A percentile compares a stretch with the other conserved stretches of the same genome.
phyloP scores from a whole-genome alignment of 2,113 vertebrate species.

The Copsychus sechellarum region DNA sequence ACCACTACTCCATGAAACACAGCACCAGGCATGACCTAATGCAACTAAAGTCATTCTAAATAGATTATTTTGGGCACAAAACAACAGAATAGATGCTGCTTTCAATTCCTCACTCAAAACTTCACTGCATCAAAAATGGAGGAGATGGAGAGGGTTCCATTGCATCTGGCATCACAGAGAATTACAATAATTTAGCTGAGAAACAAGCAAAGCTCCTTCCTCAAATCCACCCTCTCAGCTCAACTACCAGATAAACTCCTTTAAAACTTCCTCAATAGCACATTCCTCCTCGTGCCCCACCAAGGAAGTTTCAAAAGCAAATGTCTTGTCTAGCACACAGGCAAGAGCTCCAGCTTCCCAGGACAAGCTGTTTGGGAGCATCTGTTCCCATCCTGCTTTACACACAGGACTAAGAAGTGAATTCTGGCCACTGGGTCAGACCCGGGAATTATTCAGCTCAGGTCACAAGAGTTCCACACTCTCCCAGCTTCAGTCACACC shows the following conservation, averaged over 20 bases:
- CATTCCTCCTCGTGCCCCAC: fast-evolving
- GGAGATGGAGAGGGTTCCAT: background rate
- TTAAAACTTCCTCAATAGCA: background rate
- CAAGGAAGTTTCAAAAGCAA: background rate
- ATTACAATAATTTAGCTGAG: background rate
- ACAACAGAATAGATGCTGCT: background rate
- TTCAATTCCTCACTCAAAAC: background rate
- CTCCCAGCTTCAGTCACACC: background rate
- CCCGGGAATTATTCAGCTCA: background rate
- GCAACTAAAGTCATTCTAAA: background rate
- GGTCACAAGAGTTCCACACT: background rate
- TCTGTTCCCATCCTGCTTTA: background rate
- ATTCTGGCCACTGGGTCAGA: background rate
- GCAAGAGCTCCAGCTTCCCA: background rate
- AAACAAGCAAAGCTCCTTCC: background rate
- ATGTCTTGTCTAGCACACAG: fast-evolving
- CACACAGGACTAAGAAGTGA: fast-evolving
- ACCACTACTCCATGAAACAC: background rate
- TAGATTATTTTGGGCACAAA: background rate
- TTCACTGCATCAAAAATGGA: background rate
- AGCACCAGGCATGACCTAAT: background rate
- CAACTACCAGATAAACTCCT: background rate
- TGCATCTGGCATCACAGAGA: background rate
- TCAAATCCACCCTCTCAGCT: background rate
- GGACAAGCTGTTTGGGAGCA: fast-evolving